These are phyloP conservation scores for Eurosta solidaginis DNA, from an alignment of 1,140 invertebrate species.

Conservation along the genomic window DNA sequence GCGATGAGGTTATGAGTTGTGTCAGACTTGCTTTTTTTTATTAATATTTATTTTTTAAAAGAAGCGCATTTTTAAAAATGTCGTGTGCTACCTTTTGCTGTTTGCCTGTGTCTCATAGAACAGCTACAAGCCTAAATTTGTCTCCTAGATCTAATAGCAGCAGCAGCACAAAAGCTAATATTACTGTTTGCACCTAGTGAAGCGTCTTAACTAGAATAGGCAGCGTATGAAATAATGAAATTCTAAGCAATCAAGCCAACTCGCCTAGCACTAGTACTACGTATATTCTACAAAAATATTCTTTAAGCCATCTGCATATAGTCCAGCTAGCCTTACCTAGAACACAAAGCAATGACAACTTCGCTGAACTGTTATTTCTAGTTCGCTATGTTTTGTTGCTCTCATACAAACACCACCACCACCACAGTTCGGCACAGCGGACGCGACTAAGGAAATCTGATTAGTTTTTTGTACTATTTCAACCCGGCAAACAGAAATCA, in stretches of 20 bases:
- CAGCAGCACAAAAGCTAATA: neutral
- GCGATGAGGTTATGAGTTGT: neutral
- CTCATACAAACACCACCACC: neutral
- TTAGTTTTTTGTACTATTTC: constrained; percentile 26
- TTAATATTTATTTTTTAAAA: neutral
- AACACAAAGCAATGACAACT: no score
- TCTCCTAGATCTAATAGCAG: neutral
- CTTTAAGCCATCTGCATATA: no score
- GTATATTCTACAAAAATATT: no score
- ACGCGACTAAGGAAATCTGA: neutral
- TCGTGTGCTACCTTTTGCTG: neutral
- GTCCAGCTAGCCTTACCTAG: no score
- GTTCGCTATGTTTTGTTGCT: no score
- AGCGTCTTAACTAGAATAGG: neutral
- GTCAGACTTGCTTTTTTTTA: neutral
- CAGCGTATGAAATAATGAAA: no score
- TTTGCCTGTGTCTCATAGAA: constrained; percentile 1
- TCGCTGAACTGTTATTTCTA: no score
- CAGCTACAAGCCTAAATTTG: neutral
- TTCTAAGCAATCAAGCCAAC: constrained; percentile 18
- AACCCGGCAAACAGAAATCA: neutral
- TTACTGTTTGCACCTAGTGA: neutral
- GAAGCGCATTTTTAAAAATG: neutral
- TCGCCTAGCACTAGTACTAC: no score
- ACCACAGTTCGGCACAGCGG: neutral